Conservation (phyloP, 1,140 invertebrate genomes). For the Vollenhovia emeryi region DNA sequence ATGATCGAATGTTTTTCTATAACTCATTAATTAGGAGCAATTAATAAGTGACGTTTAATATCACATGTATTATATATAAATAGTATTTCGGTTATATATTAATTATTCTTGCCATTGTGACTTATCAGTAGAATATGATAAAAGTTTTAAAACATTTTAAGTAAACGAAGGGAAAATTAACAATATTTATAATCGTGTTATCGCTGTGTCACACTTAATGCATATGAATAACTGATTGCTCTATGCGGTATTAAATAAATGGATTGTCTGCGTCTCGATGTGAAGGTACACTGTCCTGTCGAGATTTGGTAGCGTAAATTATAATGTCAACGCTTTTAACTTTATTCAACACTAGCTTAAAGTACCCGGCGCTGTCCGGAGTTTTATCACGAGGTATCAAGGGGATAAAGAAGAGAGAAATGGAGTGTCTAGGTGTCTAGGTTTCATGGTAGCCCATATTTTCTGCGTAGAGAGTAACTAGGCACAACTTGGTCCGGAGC, state of each 20-base stretch:
- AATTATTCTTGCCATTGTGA: background rate
- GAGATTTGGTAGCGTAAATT: conserved; percentile 32
- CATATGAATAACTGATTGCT: too few relatives aligned
- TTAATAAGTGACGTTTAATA: background rate
- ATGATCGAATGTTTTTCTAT: background rate
- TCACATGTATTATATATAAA: background rate
- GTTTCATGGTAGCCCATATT: too few relatives aligned
- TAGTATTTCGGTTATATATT: background rate
- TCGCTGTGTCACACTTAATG: too few relatives aligned
- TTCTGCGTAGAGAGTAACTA: too few relatives aligned
- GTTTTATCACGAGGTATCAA: too few relatives aligned
- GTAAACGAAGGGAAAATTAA: background rate
- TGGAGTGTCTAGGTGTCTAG: too few relatives aligned
- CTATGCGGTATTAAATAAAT: too few relatives aligned
- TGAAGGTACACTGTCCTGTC: too few relatives aligned
- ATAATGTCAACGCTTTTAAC: background rate
- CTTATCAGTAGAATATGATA: background rate
- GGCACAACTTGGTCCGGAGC: too few relatives aligned
- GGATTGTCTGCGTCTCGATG: background rate
- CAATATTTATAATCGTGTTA: background rate
- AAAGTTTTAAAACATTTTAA: background rate
- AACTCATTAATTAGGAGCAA: background rate
- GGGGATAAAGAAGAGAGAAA: too few relatives aligned
- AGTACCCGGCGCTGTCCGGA: too few relatives aligned
- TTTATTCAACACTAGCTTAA: background rate